These are phyloP conservation scores for Machimus rusticus DNA, from an alignment of 2,888 invertebrate species.

Conservation along the genomic window DNA sequence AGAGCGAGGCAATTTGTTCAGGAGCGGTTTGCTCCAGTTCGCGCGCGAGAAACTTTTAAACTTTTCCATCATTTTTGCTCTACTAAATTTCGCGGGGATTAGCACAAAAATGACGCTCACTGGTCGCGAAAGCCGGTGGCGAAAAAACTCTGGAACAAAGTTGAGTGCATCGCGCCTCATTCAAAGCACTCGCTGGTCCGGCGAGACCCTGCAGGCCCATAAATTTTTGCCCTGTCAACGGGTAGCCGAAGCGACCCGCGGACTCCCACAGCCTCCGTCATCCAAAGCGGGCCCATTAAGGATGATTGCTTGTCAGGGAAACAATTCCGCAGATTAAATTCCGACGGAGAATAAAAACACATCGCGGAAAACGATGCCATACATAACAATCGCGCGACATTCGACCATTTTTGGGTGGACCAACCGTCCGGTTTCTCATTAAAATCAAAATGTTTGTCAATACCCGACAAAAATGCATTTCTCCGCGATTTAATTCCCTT, in stretches of 20 bases:
- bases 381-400: conserved; percentile 25
- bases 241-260: background rate
- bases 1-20: background rate
- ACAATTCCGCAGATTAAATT: conserved; percentile 7
- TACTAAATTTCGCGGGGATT: background rate
- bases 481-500: conserved; percentile 25
- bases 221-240: background rate
- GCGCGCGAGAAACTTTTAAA: background rate
- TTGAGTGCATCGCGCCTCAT: background rate
- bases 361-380: background rate
- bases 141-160: background rate
- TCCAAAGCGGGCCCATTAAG: conserved; percentile 8
- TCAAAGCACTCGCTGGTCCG: background rate
- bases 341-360: background rate
- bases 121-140: background rate
- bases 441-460: conserved; percentile 35
- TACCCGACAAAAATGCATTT: conserved; percentile 37
- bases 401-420: conserved; percentile 21
- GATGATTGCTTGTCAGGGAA: conserved; percentile 32
- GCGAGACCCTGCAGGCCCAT: background rate
- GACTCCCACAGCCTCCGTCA: background rate
- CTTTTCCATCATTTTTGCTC: background rate
- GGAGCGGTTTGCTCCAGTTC: conserved; percentile 10
- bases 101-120: background rate
- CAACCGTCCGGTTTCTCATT: conserved; percentile 34